Evolutionary conservation across 2,797 vertebrate genomes (phyloP).

Genomic region (Glyptemys insculpta): DNA sequence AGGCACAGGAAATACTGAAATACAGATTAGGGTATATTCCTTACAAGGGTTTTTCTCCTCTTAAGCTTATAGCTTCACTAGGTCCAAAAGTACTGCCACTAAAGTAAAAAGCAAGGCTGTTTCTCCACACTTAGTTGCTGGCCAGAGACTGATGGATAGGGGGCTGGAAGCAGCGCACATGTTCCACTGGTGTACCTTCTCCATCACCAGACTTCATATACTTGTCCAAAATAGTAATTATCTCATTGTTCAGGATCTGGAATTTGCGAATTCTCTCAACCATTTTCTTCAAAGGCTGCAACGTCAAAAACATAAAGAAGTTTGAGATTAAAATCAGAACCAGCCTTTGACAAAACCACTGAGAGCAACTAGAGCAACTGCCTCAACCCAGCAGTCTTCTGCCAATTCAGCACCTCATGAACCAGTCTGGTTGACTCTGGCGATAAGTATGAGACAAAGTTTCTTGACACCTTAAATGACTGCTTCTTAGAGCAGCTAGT

Average conservation of each 20-base stretch:
- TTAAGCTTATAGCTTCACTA: slow-evolving; percentile 7
- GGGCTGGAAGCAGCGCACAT: slow-evolving; percentile 98
- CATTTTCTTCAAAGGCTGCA: slow-evolving; percentile 98
- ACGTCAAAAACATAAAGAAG: background rate
- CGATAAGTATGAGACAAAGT: no score
- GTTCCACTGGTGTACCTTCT: slow-evolving; percentile 96
- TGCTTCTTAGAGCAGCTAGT: no score
- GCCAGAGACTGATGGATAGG: slow-evolving; percentile 98
- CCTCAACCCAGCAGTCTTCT: background rate
- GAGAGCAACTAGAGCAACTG: background rate
- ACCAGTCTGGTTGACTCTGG: background rate
- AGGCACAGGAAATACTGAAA: slow-evolving; percentile 62
- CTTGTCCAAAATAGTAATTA: slow-evolving; percentile 96
- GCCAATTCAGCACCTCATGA: background rate
- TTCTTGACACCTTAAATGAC: no score
- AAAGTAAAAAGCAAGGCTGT: background rate
- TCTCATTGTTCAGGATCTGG: slow-evolving; percentile 96
- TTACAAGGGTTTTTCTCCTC: background rate
- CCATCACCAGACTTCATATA: slow-evolving; percentile 96
- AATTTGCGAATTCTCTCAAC: slow-evolving; percentile 98
- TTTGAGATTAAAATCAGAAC: background rate
- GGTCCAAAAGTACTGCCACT: background rate
- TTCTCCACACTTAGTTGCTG: slow-evolving; percentile 86
- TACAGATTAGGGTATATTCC: slow-evolving; percentile 18
- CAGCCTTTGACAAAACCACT: background rate